A percentile compares a stretch with the other conserved stretches of the same genome.
These are phyloP conservation scores for Galeopsomyia nigrocyanea DNA, from an alignment of 2,888 invertebrate species.

Conservation along the genomic window DNA sequence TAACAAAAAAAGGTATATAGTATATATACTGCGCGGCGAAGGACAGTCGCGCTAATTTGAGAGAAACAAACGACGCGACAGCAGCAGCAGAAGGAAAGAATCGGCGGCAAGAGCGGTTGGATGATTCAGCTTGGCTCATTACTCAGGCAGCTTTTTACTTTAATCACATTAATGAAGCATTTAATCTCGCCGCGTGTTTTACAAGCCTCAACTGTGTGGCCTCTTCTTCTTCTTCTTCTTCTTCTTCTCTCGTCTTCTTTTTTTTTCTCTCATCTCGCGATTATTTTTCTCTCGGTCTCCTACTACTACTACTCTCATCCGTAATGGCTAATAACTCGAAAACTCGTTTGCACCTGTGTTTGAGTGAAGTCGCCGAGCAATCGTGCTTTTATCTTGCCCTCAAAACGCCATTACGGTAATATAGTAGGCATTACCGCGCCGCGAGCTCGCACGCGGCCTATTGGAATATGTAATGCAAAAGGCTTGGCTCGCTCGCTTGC, in stretches of 20 bases:
- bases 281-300: no score
- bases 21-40: no score
- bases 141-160: conserved; percentile 68
- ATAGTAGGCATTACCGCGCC: conserved; percentile 54
- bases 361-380: conserved; percentile 26
- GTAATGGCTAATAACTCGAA: conserved; percentile 61
- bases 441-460: not conserved
- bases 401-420: conserved; percentile 56
- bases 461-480: conserved; percentile 29
- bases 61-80: conserved; percentile 23
- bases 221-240: conserved; percentile 49
- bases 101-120: conserved; percentile 31
- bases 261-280: no score
- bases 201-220: conserved; percentile 68
- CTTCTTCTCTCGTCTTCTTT: no score
- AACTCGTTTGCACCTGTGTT: conserved; percentile 63
- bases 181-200: conserved; percentile 69
- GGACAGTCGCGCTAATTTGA: conserved; percentile 31
- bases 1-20: no score
- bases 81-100: not conserved
- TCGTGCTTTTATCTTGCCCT: conserved; percentile 53
- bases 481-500: not conserved
- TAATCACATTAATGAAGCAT: conserved; percentile 70
- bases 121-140: conserved; percentile 67
- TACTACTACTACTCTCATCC: no score